Evolutionary conservation across 2,113 vertebrate genomes (phyloP), one percentile per base, ranked within the genome.

Genomic region (Piaya cayana): DNA sequence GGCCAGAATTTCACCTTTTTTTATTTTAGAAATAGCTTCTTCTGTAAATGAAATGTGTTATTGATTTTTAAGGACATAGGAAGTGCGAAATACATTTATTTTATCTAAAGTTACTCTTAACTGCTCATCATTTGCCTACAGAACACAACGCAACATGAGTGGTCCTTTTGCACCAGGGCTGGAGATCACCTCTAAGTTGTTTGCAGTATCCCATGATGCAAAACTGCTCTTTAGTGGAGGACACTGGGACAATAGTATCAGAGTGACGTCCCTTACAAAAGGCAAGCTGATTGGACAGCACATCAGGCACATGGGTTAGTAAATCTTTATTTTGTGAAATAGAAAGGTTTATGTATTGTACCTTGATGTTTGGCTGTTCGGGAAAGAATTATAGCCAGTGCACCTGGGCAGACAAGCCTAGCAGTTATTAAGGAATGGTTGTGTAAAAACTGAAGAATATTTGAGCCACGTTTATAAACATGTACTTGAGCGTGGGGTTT

Each of bases 211-310:
- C 32, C 99, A 99, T 39, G 99, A 99, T 43, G 99, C 99, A n/a
- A 99, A 99, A 97, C 90, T 99, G 90, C 99, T 99, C 63, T 99
- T 99, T 93, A 99, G 98, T 86, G 99, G 98, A 12, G 99, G 99
- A 15, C 99, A 99, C 94, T 99, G 99, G 99, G 99, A 99, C 98
- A 99, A 99, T 93, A 99, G 99, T 96, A 97, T 99, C 72, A 97
- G 99, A 96, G 99, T 99, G 92, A 99, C 99, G 6, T 99, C 99
- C 8, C 98, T 99, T 42, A 98, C 98, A 25, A 99, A 98, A 96
- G 98, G 99, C 86, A 99, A 98, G 97, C 98, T 99, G 60, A 96
- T 99, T 72, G 99, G 98, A 39, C 98, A 99, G 82, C 98, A 98
- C 96, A 98, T 99, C 95, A 97, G 99, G 56, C 99, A 99, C 94